Conservation (phyloP, 2,888 invertebrate species). For the Pristionchus exspectatus region DNA sequence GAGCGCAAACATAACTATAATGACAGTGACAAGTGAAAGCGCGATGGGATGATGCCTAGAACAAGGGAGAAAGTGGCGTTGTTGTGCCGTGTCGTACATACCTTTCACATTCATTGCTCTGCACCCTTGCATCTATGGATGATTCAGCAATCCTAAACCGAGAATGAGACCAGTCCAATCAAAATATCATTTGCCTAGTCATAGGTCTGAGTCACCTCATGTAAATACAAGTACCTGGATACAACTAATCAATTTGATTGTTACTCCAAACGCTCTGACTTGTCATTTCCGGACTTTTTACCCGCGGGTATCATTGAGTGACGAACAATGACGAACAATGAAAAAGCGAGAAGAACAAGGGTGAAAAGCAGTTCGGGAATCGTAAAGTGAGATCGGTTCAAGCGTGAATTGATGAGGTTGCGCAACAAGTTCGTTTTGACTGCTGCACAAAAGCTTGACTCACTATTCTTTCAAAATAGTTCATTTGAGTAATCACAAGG, state of each 20-base stretch:
- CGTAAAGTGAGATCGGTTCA: neutral
- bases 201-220: neutral
- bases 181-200: neutral
- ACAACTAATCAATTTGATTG: no score
- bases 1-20: neutral
- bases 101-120: neutral
- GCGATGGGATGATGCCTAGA: neutral
- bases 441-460: neutral
- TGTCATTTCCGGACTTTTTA: slow-evolving; percentile 16
- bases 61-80: neutral
- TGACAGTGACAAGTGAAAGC: slow-evolving; percentile 4
- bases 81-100: neutral
- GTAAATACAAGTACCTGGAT: no score
- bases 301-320: neutral
- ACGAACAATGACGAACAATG: slow-evolving; percentile 8
- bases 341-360: neutral
- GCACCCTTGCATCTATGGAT: neutral
- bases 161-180: neutral
- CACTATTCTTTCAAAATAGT: no score
- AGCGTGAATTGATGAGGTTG: no score
- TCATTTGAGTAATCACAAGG: no score
- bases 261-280: neutral
- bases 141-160: neutral
- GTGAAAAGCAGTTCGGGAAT: neutral
- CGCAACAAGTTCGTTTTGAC: no score